Evolutionary conservation across 2,888 invertebrate genomes (phyloP).

Genomic region (Nemotelus nigrinus): DNA sequence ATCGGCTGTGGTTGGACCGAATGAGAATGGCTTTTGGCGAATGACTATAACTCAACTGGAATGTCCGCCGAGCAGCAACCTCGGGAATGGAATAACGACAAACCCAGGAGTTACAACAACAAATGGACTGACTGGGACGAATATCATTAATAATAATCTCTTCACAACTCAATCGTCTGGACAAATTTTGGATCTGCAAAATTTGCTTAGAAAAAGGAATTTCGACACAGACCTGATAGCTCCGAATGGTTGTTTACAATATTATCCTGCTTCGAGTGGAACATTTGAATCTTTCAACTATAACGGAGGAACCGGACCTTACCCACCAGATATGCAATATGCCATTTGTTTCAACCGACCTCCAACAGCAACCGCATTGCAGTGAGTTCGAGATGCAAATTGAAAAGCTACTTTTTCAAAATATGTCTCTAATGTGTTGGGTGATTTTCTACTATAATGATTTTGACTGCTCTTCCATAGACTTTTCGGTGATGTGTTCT

Average conservation of each 20-base stretch:
- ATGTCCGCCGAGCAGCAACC: constrained; percentile 67
- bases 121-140: neutral
- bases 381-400: constrained; percentile 53
- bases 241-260: constrained; percentile 75
- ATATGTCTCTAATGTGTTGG: too few relatives aligned
- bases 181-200: constrained; percentile 11
- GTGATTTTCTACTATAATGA: too few relatives aligned
- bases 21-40: constrained; percentile 68
- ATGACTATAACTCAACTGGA: constrained; percentile 72
- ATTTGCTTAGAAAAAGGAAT: constrained; percentile 5
- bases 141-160: neutral
- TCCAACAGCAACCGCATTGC: constrained; percentile 57
- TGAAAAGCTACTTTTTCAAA: too few relatives aligned
- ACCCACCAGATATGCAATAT: constrained; percentile 70
- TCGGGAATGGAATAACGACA: constrained; percentile 56
- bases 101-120: neutral
- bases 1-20: constrained; percentile 65
- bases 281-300: constrained; percentile 72
- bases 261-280: constrained; percentile 70
- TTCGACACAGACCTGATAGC: constrained; percentile 63
- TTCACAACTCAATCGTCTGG: constrained; percentile 6
- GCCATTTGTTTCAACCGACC: constrained; percentile 71
- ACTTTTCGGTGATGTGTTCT: neutral
- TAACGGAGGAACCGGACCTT: constrained; percentile 67
- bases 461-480: neutral